Evolutionary conservation across 2,113 vertebrate species (phyloP), one percentile per base, ranked within the genome.

Genomic region (Maccullochella peelii): DNA sequence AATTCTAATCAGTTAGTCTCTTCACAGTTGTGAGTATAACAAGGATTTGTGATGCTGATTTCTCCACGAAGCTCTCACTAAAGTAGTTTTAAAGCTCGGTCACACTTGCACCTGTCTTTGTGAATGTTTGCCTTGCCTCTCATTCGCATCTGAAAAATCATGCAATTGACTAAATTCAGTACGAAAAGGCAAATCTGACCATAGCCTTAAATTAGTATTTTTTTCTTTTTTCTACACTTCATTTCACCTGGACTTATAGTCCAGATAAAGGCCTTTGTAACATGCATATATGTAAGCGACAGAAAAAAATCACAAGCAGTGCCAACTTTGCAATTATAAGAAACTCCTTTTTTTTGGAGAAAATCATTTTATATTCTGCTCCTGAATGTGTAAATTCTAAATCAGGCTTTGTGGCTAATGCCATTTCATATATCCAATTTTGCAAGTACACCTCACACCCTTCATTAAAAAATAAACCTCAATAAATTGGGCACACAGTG

Each of bases 401-500:
- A 49, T 65, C 6, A 49, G 27, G 21, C 25, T 27, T 49, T 57
- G 9, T 59, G 54, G 38, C 16, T 21, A 12, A 30, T 20, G 20
- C 47, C 40, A 0, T 23, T 72, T 54, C 16, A 36, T 40, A 27
- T 16, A 47, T 57, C 2, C 8, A 38, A 49, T 57, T 65, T 0
- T 10, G 23, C 44, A 58, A 27, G 50, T 50, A 10, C 2, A 57
- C 20, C 23, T 33, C 14, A 58, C 42, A 54, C 9, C 23, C 1
- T 7, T 38, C 5, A 67, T 27, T 38, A 27, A 6, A 54, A 63
- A 57, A 59, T 18, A 52, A 38, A 44, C 21, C 12, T 52, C 21
- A 52, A 15, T 65, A 72, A 73, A 33, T 5, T 3, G 73, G 36
- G 27, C 77, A 77, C 66, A 54, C n/a, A 15, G 15, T 65, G 25